Base-by-base conservation (phyloP, 2,888 invertebrate species). In the Cremastinae sp. region DNA sequence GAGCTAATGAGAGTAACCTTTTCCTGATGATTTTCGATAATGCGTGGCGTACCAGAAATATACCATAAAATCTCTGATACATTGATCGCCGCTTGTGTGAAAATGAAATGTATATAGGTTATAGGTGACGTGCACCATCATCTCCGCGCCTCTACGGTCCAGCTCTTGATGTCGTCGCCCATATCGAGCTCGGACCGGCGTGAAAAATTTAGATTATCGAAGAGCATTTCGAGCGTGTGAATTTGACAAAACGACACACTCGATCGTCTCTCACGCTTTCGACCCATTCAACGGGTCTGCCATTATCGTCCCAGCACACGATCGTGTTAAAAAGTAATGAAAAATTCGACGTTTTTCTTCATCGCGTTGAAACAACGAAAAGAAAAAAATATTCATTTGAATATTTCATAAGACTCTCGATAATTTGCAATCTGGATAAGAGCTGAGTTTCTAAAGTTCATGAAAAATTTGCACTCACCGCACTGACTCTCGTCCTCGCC, bases 401-500 rank as follows among this genome's bases (percentile, higher is more conserved):
- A n/a, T n/a, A n/a, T n/a, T n/a, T n/a, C n/a, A n/a, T n/a, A n/a
- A n/a, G n/a, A n/a, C n/a, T n/a, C n/a, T n/a, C n/a, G n/a, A n/a
- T n/a, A n/a, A n/a, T n/a, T n/a, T n/a, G n/a, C n/a, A n/a, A n/a
- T n/a, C n/a, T n/a, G n/a, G n/a, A n/a, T n/a, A n/a, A n/a, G n/a
- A n/a, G n/a, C n/a, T n/a, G n/a, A n/a, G n/a, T n/a, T n/a, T n/a
- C n/a, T n/a, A n/a, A 59, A 12, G 8, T 55, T 43, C 14, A n/a
- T 4, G 7, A 39, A 68, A 61, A 49, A 49, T 59, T 37, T 51
- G 61, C 53, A 87, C 88, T 88, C 84, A 90, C 90, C 88, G 82
- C 92, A 92, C 80, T 90, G 89, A 68, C 83, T 88, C 84, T 93
- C 93, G 83, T 93, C 93, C 81, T 93, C 93, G 39, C 91, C 91